Base-by-base conservation (phyloP, 2,113 vertebrate species). In the Notarius lentiginosus region DNA sequence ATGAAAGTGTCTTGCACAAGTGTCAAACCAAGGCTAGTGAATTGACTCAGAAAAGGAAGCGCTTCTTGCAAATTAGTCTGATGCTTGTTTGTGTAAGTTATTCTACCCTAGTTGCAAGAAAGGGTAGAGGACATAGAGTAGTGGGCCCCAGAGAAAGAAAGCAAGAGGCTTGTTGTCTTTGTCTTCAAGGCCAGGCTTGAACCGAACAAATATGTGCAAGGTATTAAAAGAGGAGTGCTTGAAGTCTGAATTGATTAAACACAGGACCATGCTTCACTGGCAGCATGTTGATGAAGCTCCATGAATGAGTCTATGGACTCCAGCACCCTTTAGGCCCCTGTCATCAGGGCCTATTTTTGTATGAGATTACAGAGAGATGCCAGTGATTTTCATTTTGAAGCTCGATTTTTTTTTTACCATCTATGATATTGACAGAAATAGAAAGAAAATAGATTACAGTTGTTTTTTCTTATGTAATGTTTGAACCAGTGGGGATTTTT, bases 181-280 rank as follows among this genome's bases (percentile, higher is more conserved):
- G 95, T 94, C 93, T 93, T 94, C 94, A 93, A 94, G 94, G 93
- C 94, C 94, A 95, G 93, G 90, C 93, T 93, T 76, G 84, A 82
- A 60, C 68, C 12, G 65, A 88, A 81, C 72, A 81, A 84, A 89
- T 41, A 41, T 73, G 88, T 55, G 92, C 90, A 94, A 92, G 94
- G 95, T 93, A 95, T 95, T 95, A 95, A 95, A 95, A 94, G 91
- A 93, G 79, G 66, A 93, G 93, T 93, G 93, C 93, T 94, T 94
- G 95, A 92, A 95, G 95, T 94, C 92, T 95, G 95, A 93, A 96
- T 96, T 96, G 94, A 95, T 93, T 95, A 92, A 94, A 92, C 95
- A 94, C 93, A 95, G 94, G 95, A 93, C 92, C 93, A 92, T 90
- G 85, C 93, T 95, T 95, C 95, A 95, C 95, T 91, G 92, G 89